Evolutionary conservation across 1,140 invertebrate genomes (phyloP).

Genomic region (Orussus abietinus): DNA sequence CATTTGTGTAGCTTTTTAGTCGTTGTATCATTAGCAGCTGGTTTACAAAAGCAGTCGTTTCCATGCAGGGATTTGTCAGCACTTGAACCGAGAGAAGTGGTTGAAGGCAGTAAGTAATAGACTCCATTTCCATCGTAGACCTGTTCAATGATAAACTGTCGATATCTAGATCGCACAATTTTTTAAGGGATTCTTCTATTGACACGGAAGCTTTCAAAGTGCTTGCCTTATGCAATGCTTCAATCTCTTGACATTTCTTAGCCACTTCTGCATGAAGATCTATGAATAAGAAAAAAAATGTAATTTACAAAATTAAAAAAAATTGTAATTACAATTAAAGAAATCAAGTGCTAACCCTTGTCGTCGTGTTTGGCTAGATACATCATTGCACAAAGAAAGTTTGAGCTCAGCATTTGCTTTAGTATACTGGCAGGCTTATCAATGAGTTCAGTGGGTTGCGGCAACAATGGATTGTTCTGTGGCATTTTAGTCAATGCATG

Average conservation of each 20-base stretch:
- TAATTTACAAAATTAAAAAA: conserved; percentile 12
- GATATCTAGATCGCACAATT: conserved; percentile 60
- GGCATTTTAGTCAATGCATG: conserved; percentile 57
- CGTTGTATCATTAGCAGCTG: conserved; percentile 79
- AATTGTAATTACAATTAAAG: conserved; percentile 11
- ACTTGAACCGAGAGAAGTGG: conserved; percentile 71
- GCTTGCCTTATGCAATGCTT: conserved; percentile 59
- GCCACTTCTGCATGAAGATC: conserved; percentile 65
- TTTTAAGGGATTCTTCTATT: conserved; percentile 61
- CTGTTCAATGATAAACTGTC: conserved; percentile 56
- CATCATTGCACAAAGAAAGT: conserved; percentile 77
- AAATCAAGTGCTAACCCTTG: conserved; percentile 39
- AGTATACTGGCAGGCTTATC: conserved; percentile 69
- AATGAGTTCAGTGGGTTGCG: conserved; percentile 60
- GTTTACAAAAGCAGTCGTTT: conserved; percentile 73
- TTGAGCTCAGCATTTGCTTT: conserved; percentile 66
- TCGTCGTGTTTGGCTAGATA: conserved; percentile 76
- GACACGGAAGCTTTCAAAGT: conserved; percentile 55
- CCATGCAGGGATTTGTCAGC: conserved; percentile 69
- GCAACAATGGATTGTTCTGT: conserved; percentile 46
- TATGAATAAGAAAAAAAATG: conserved; percentile 26
- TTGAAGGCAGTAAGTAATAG: conserved; percentile 71
- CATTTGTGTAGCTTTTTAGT: conserved; percentile 69
- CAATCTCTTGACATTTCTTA: conserved; percentile 72
- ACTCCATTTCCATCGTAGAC: conserved; percentile 58